Conservation (phyloP, 1,140 invertebrate genomes). For the Microvelia longipes region DNA sequence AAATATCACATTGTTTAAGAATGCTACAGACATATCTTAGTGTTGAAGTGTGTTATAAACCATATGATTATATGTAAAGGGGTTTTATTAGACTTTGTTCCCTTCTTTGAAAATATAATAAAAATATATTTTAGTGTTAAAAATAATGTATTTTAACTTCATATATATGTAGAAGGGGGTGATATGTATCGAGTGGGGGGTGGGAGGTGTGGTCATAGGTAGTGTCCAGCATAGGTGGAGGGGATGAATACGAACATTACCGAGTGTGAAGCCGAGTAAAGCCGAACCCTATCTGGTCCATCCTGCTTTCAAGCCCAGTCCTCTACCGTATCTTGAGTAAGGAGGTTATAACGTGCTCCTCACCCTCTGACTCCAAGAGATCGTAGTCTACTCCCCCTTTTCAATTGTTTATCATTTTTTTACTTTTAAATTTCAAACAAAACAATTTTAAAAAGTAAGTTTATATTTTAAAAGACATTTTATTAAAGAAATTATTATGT, state of each 20-base stretch:
- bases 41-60: no score
- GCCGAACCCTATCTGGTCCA: constrained; percentile 8
- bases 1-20: no score
- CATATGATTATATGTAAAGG: no score
- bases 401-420: neutral
- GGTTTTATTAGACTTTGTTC: no score
- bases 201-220: constrained; percentile 1
- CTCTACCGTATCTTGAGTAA: constrained; percentile 1
- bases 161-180: neutral
- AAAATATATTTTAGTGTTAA: neutral
- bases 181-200: neutral
- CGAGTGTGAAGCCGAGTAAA: constrained; percentile 11
- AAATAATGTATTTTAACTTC: neutral
- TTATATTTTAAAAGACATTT: neutral
- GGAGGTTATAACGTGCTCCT: neutral
- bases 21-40: no score
- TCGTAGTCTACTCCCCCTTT: neutral
- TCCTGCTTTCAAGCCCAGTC: constrained; percentile 3
- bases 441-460: neutral
- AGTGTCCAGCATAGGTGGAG: constrained; percentile 3
- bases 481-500: neutral
- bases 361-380: neutral
- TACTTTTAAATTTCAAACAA: neutral
- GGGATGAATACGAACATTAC: constrained; percentile 3
- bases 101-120: no score